phyloP scores from a whole-genome alignment of 2,888 invertebrate species.

The Oligia fasciuncula region DNA sequence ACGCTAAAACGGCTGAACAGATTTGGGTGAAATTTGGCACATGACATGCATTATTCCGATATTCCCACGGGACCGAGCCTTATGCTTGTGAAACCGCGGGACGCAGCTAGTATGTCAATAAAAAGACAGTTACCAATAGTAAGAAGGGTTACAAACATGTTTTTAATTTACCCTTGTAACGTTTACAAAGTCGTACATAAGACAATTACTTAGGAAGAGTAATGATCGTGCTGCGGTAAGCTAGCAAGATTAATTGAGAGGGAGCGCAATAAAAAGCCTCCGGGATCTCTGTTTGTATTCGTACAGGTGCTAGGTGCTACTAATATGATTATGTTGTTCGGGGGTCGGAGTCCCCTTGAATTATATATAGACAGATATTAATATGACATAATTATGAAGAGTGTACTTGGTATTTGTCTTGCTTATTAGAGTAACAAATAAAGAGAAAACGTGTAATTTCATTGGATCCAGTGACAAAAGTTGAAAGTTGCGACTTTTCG shows the following conservation, averaged over 20 bases:
- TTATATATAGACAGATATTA: not conserved
- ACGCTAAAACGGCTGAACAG: not conserved
- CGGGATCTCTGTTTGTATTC: conserved; percentile 39
- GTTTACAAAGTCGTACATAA: conserved; percentile 56
- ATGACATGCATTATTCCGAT: not conserved
- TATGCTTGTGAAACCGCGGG: not conserved
- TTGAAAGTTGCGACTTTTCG: no score
- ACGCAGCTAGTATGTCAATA: not conserved
- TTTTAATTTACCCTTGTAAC: conserved; percentile 39
- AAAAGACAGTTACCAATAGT: conserved; percentile 6
- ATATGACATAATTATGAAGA: not conserved
- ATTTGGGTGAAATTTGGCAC: not conserved
- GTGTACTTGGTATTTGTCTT: not conserved
- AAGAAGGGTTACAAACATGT: conserved; percentile 20
- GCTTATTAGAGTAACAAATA: not conserved
- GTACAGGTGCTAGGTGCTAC: conserved; percentile 61
- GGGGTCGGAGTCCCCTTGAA: not conserved
- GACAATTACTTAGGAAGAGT: conserved; percentile 67
- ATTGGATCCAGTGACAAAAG: not conserved
- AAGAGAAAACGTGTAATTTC: not conserved
- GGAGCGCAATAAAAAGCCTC: conserved; percentile 61
- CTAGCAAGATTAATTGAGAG: conserved; percentile 63
- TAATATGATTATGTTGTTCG: conserved; percentile 55
- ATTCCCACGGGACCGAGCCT: not conserved
- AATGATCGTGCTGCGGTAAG: conserved; percentile 59